Evolutionary conservation across 2,797 vertebrate genomes (phyloP).

Genomic region (Oreochromis grahami): DNA sequence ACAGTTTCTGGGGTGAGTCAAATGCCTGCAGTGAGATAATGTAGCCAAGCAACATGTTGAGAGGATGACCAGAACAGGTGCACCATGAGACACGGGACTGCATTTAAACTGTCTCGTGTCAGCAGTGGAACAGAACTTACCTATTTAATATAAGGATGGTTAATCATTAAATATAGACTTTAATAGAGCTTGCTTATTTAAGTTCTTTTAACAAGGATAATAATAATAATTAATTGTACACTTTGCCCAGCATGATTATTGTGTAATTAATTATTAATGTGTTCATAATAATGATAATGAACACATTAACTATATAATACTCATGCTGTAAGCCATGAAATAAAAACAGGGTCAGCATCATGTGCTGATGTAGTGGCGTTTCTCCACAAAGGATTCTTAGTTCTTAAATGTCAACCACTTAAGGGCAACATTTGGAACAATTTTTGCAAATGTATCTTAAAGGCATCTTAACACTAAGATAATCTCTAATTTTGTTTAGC

Average conservation of each 20-base stretch:
- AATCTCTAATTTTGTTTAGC: not conserved
- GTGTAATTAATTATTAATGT: not conserved
- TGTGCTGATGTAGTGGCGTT: not conserved
- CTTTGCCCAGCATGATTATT: not conserved
- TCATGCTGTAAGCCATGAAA: not conserved
- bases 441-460: not conserved
- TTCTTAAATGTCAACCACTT: not conserved
- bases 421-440: not conserved
- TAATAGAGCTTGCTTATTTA: not conserved
- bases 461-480: not conserved
- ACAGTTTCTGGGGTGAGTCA: not conserved
- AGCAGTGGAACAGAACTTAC: not conserved
- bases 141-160: not conserved
- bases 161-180: not conserved
- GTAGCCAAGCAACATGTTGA: not conserved
- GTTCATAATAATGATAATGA: not conserved
- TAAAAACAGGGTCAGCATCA: not conserved
- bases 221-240: not conserved
- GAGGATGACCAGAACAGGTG: not conserved
- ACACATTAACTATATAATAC: not conserved
- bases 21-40: not conserved
- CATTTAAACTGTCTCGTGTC: rapidly evolving
- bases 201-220: not conserved
- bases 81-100: not conserved
- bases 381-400: constrained; percentile 9